phyloP scores from a whole-genome alignment of 2,797 vertebrate species.

The Scleropages formosus region DNA sequence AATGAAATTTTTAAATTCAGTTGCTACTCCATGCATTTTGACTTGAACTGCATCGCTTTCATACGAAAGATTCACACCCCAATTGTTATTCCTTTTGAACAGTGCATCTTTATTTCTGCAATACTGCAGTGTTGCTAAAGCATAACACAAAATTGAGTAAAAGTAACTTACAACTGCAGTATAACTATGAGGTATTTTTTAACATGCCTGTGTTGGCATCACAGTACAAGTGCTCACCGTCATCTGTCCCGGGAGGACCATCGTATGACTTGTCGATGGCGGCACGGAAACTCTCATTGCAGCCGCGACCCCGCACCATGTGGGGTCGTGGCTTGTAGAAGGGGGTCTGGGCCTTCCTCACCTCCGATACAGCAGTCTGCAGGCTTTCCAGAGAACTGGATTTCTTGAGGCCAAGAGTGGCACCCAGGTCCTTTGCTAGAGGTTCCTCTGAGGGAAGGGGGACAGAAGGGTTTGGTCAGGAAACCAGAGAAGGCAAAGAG shows the following conservation, averaged over 20 bases:
- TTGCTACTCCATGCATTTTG: too few relatives aligned
- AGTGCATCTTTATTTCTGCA: too few relatives aligned
- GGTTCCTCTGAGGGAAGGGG: background rate
- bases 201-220: too few relatives aligned
- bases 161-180: too few relatives aligned
- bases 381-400: constrained; percentile 95
- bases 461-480: background rate
- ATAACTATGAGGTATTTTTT: too few relatives aligned
- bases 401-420: constrained; percentile 88
- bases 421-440: constrained; percentile 65
- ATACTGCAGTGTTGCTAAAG: too few relatives aligned
- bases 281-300: constrained; percentile 93
- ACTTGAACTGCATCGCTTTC: too few relatives aligned
- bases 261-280: constrained; percentile 97
- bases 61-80: too few relatives aligned
- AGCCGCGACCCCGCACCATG: constrained; percentile 90
- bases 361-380: constrained; percentile 90
- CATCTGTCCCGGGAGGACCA: constrained; percentile 81
- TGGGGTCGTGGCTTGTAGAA: constrained; percentile 90
- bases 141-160: too few relatives aligned
- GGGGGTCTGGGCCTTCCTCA: constrained; percentile 83
- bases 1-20: too few relatives aligned
- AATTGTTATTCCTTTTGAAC: too few relatives aligned
- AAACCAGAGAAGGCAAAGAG: background rate
- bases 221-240: constrained; percentile 64